Evolutionary conservation across 2,113 vertebrate genomes (phyloP).

Genomic region (Sinocyclocheilus rhinocerous): DNA sequence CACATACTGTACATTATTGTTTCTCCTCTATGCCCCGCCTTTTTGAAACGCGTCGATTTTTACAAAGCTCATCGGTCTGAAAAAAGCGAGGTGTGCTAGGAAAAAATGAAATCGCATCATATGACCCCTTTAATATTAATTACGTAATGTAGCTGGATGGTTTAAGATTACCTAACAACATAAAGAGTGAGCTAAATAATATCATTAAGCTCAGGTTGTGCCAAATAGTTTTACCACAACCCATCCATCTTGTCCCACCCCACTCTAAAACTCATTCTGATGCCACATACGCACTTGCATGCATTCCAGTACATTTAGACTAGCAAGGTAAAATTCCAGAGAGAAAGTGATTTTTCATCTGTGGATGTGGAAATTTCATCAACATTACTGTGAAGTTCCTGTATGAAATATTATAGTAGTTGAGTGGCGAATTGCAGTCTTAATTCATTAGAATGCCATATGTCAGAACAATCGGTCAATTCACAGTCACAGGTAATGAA

Average conservation of each 20-base stretch:
- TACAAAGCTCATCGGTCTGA: too few species aligned
- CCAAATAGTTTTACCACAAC: background rate
- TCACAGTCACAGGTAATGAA: constrained; percentile 40
- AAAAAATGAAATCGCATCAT: too few species aligned
- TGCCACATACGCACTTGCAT: background rate
- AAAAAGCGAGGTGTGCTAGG: too few species aligned
- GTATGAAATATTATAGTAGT: background rate
- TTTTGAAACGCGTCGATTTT: too few species aligned
- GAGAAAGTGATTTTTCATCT: constrained; percentile 13
- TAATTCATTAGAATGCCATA: constrained; percentile 32
- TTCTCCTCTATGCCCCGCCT: too few species aligned
- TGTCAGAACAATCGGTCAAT: constrained; percentile 43
- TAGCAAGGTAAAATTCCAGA: background rate
- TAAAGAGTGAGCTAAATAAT: background rate
- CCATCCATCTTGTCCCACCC: background rate
- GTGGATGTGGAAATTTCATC: constrained; percentile 28
- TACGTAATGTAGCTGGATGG: too few species aligned
- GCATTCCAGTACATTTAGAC: background rate
- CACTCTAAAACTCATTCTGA: background rate
- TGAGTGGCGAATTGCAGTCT: background rate
- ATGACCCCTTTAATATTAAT: too few species aligned
- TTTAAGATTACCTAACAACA: background rate
- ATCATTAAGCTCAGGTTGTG: background rate
- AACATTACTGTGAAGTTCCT: constrained; percentile 9
- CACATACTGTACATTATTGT: too few species aligned